Evolutionary conservation across 1,140 invertebrate genomes (phyloP), one percentile per base, ranked within the genome.

Genomic region (Drosophila rhopaloa): DNA sequence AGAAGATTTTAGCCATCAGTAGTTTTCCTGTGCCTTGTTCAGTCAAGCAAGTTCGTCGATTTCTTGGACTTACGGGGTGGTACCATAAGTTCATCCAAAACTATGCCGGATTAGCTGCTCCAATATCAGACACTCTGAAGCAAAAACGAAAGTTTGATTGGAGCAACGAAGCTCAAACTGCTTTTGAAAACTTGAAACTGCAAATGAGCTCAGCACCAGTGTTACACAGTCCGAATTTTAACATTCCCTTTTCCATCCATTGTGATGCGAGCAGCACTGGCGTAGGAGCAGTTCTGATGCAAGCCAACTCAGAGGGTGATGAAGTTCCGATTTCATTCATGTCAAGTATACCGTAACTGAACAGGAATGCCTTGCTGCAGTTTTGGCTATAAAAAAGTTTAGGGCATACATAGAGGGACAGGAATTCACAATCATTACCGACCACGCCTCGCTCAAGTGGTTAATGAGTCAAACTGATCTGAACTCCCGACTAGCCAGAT

Each of bases 51-150:
- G 19, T 61, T 4, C 48, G 59, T 14, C 37, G 48, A 13, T 61
- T 61, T 19, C 29, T 61, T 10, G 38, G 47, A 5, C n/a, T 61
- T 16, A 53, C 38, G 7, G 47, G 58, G 3, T 51, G 47, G 58
- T 61, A 61, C 13, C 35, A 51, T 14, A 61, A 61, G 13, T 53
- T 61, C 13, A 61, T 61, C 11, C 32, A 13, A 6, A 60, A 60
- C 10, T 50, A 60, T 50, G 46, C 46, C 2, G 44, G 29, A 4
- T 10, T 50, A 4, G 58, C 46, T 24, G 29, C 58, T 14, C 58
- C 58, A 29, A 38, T 41, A 11, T 27, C 47, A 10, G 58, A 51
- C n/a, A 40, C 44, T 29, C 24, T 60, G 7, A 50, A 38, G 37
- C 10, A 38, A 38, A 38, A 38, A 0, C 37, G 37, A 4, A 38